Conservation (phyloP, 1,140 invertebrate species). For the Pachypsylla venusta region DNA sequence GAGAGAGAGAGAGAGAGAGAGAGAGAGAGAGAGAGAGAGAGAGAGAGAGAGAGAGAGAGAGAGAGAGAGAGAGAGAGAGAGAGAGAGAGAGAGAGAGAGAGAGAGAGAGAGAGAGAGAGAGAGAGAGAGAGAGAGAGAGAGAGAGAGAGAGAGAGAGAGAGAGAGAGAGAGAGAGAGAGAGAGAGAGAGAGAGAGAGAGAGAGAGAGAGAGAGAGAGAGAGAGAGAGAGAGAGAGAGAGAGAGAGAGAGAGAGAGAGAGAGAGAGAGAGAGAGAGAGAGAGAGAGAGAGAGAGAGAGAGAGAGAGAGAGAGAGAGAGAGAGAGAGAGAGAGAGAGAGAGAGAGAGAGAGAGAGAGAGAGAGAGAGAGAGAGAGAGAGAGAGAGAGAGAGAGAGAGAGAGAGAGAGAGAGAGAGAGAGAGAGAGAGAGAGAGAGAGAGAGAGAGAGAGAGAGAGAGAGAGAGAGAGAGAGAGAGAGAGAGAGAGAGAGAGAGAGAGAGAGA, state of each 20-base stretch:
- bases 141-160: slow-evolving; percentile 1
- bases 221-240: not conserved
- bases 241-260: not conserved
- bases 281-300: not conserved
- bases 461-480: slow-evolving; percentile 2
- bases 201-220: slow-evolving; percentile 7
- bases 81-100: slow-evolving; percentile 1
- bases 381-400: slow-evolving; percentile 6
- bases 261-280: not conserved
- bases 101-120: slow-evolving; percentile 1
- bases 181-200: not conserved
- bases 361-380: slow-evolving; percentile 9
- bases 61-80: slow-evolving; percentile 1
- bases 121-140: slow-evolving; percentile 1
- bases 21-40: slow-evolving; percentile 1
- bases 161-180: slow-evolving; percentile 1
- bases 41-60: slow-evolving; percentile 1
- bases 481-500: not conserved
- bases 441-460: slow-evolving; percentile 6
- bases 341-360: slow-evolving; percentile 14
- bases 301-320: slow-evolving; percentile 14
- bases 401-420: slow-evolving; percentile 1
- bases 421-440: slow-evolving; percentile 4
- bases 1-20: slow-evolving; percentile 1
- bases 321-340: slow-evolving; percentile 14